Evolutionary conservation across 2,888 invertebrate genomes (phyloP), one percentile per base, ranked within the genome.

Genomic region (Endotricha flammealis): DNA sequence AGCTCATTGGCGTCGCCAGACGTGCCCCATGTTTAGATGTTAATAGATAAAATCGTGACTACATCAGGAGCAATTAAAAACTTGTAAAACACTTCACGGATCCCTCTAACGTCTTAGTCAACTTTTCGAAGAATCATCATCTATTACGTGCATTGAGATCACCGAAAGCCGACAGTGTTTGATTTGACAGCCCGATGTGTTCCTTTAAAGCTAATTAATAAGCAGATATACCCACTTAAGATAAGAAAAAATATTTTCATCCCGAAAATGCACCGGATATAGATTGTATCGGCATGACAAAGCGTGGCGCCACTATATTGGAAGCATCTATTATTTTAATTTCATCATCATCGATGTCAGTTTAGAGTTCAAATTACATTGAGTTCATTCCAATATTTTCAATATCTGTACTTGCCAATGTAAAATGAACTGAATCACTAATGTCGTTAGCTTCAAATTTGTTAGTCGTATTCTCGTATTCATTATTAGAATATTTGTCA

Each of bases 191-290:
- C 79, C 71, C 71, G 57, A 73, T 72, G 64, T 76, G 74, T 77
- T 73, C 76, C 73, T 67, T 71, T 61, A 69, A 72, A 71, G 68
- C 73, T 85, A 86, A 85, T 86, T 85, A 86, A 85, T 86, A 83
- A 85, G 72, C 83, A 86, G 86, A 85, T 85, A 83, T 83, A 85
- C 76, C 81, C 85, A 85, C 86, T 86, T 85, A 82, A 82, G 85
- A 86, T 85, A 83, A 83, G 79, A 81, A 75, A 80, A 81, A 86
- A 85, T 83, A 81, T 83, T 85, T 86, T 82, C 83, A 82, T 81
- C 83, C 83, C 77, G 69, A 85, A 86, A 80, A 80, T 75, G 72
- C 80, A 82, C 82, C 86, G 86, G 86, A 86, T 79, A 79, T 74
- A 78, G 85, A 86, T 86, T 54, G 69, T 75, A 86, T 85, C 83